Base-by-base conservation (phyloP, 2,888 invertebrate genomes). In the Eilema depressum region DNA sequence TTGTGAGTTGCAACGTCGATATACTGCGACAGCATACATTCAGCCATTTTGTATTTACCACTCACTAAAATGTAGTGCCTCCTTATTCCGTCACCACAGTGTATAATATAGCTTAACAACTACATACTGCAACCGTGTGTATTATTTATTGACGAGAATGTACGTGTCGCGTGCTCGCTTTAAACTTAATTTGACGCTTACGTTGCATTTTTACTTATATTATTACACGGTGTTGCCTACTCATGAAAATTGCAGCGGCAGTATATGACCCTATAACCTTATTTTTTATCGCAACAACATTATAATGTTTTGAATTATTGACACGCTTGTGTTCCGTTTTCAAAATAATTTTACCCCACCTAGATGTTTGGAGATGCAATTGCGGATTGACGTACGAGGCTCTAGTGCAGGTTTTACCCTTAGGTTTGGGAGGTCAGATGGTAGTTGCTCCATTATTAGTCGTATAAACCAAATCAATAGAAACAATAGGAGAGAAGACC, bases 1-100 rank as follows among this genome's bases (percentile, higher is more conserved):
- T 91, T 91, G 87, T 83, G 71, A 83, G 83, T 83, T 81, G 85
- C 85, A 83, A 86, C 85, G 89, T 91, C 92, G 88, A 92, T 90
- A 89, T 85, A 86, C 87, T 89, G 88, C 87, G 85, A 86, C 87
- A 85, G 86, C 88, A 84, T 81, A 80, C 77, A 82, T 68, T 61
- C 75, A 47, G 73, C 75, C 76, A 78, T 76, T 80, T 78, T 78
- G 80, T 79, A 74, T 83, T 78, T 75, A 78, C 76, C 81, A 76
- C 80, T 76, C 67, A 73, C 68, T 70, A 73, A 75, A 71, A 76
- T 70, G 64, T 56, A 75, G 77, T 72, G 63, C 73, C 75, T 75
- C 82, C 81, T 79, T 89, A 86, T 77, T 66, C 73, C 82, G 66
- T 76, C 72, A 66, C 70, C 63, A 77, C 83, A 86, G 81, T 82